Base-by-base conservation (phyloP, 2,888 invertebrate genomes). In the Hydraecia micacea region DNA sequence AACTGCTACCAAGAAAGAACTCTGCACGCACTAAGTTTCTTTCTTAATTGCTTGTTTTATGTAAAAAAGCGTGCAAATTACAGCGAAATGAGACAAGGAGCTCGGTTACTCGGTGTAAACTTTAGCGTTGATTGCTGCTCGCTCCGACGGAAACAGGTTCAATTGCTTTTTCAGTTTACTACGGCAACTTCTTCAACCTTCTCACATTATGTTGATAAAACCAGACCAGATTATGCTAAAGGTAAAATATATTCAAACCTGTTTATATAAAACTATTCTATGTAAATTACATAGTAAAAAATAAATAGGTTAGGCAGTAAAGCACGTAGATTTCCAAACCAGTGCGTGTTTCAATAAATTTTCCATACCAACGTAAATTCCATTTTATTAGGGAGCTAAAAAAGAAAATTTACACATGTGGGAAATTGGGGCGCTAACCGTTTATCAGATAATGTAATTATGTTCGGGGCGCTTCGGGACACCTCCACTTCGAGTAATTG, bases 391-490 rank as follows among this genome's bases (percentile, higher is more conserved):
- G 68, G 83, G 79, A 87, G 76, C 78, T 86, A 90, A 91, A 91
- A 91, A 90, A 87, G 88, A 87, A 89, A 89, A 89, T 89, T 89
- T 89, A 89, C 88, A 88, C 89, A 89, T 87, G 87, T 86, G 88
- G 89, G 89, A 89, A 89, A 89, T 89, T 89, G 89, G 89, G 82
- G 87, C 79, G 80, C 89, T 84, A 89, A 89, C 88, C 94, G 95
- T 96, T 96, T 95, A 95, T 95, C 95, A 93, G 96, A 96, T 96
- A 97, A 97, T 96, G 95, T 96, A 96, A 97, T 97, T 96, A 96
- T 94, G 94, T 95, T 94, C 91, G 89, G 92, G 93, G 92, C 93
- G 93, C 93, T 92, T 91, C 93, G 96, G 95, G 95, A 96, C 96
- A 96, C 96, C 96, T 96, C 95, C 95, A 96, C 95, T 95, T 95